Base-by-base conservation (phyloP, 2,113 vertebrate genomes). In the Lepus americanus region DNA sequence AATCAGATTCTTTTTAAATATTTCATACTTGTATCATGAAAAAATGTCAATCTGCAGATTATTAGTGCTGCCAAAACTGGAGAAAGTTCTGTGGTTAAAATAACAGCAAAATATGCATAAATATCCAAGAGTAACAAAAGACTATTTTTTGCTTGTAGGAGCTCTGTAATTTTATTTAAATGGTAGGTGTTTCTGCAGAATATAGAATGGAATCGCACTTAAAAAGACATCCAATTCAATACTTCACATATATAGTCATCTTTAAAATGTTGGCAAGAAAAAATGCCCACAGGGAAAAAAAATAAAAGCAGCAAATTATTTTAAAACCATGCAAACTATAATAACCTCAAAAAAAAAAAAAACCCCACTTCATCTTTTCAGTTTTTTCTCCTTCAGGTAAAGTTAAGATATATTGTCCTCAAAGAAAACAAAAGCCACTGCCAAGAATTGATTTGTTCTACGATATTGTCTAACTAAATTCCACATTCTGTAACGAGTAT, bases 101-200 rank as follows among this genome's bases (percentile, higher is more conserved):
- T 96, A 92, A 98, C 98, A 97, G 96, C 83, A 90, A 98, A 98
- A 97, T 97, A 98, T 96, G 97, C 97, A 98, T 97, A 98, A 98
- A 98, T 97, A 98, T 59, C 97, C 94, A 92, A 94, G 53, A 92
- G 79, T 97, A 98, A 98, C 97, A 98, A 98, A 98, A 97, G 97
- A 96, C 83, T 97, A 53, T 93, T 98, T 98, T 98, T 98, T 97
- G 87, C 78, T 97, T 96, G 90, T 92, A 92, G 90, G 81, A 98
- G 89, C 95, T 98, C 97, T 98, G 36, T 98, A 98, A 98, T 98
- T 98, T 98, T 96, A 98, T 93, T 98, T 98, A 98, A 98, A 98
- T 98, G 92, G 96, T 98, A 98, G 97, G 97, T 98, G 97, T 98
- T 98, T 89, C 96, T 98, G 94, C 94, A 97, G 97, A 98, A 97